A percentile compares a stretch with the other conserved stretches of the same genome.
phyloP scores from a whole-genome alignment of 2,113 vertebrate genomes.

The Delphinus delphis region DNA sequence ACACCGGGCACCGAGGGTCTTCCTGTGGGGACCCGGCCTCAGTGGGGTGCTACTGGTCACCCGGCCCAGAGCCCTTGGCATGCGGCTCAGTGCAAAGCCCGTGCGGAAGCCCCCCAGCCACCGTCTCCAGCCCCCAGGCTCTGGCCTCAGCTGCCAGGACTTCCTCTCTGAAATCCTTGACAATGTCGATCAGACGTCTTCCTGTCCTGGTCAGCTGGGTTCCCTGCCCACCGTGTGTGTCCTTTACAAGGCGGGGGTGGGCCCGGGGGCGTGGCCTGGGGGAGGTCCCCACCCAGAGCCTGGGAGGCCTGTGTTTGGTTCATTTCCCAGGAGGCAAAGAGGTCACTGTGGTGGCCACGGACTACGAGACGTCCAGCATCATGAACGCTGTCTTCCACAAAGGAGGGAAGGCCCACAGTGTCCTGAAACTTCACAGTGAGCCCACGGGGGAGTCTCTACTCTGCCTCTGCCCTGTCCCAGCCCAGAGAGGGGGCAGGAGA shows the following conservation, averaged over 20 bases:
- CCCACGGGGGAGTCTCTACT: background rate
- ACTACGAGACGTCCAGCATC: background rate
- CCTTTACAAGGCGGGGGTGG: fast-evolving
- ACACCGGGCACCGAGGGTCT: too few relatives aligned
- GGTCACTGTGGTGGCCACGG: background rate
- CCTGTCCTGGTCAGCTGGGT: background rate
- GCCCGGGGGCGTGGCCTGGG: fast-evolving
- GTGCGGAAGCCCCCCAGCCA: fast-evolving
- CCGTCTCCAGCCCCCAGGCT: background rate
- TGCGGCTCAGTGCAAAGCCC: background rate
- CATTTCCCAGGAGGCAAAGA: background rate
- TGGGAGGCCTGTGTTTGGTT: background rate
- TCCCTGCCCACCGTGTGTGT: background rate
- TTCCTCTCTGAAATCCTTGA: background rate
- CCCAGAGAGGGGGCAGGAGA: background rate
- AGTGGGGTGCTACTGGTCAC: fast-evolving
- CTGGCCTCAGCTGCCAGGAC: fast-evolving
- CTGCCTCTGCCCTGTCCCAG: background rate
- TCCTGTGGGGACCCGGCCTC: fast-evolving
- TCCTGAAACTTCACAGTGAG: slow-evolving; percentile 42
- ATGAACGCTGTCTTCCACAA: fast-evolving
- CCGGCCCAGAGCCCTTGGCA: background rate
- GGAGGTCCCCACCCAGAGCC: background rate
- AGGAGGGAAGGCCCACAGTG: fast-evolving
- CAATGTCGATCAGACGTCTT: fast-evolving